A percentile compares a stretch with the other conserved stretches of the same genome.
These are phyloP conservation scores for Drosophila kurseongensis DNA, from an alignment of 1,140 invertebrate genomes.

Conservation along the genomic window DNA sequence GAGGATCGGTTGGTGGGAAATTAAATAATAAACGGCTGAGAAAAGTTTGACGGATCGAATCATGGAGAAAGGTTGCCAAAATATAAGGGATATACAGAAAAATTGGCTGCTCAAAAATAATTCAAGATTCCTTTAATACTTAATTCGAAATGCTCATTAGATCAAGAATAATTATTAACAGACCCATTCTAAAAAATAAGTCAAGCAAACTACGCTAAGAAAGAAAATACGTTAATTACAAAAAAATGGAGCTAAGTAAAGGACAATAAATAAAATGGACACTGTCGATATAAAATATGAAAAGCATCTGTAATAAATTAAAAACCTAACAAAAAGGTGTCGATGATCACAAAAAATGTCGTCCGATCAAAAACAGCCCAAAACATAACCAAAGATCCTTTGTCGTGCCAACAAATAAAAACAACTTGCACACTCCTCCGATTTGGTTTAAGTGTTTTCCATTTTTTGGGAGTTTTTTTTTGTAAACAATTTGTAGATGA, in stretches of 20 bases:
- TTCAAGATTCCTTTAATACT: too few relatives aligned
- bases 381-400: conserved; percentile 21
- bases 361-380: background rate
- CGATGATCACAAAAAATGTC: background rate
- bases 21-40: background rate
- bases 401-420: conserved; percentile 13
- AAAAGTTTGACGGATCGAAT: background rate
- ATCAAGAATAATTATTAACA: too few relatives aligned
- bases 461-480: conserved; percentile 11
- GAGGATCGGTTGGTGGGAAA: conserved; percentile 18
- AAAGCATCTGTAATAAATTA: background rate
- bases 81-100: too few relatives aligned
- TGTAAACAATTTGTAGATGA: conserved; percentile 35
- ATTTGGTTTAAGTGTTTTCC: background rate
- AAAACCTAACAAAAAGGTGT: background rate
- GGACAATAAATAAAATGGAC: too few relatives aligned
- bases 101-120: too few relatives aligned
- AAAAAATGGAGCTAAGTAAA: too few relatives aligned
- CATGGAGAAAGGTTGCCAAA: too few relatives aligned
- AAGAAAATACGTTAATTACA: too few relatives aligned
- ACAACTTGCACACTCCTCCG: conserved; percentile 37
- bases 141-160: too few relatives aligned
- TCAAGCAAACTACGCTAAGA: too few relatives aligned
- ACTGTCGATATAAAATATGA: background rate
- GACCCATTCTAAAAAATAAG: too few relatives aligned